Base-by-base conservation (phyloP, 2,113 vertebrate species). In the Coturnix japonica region DNA sequence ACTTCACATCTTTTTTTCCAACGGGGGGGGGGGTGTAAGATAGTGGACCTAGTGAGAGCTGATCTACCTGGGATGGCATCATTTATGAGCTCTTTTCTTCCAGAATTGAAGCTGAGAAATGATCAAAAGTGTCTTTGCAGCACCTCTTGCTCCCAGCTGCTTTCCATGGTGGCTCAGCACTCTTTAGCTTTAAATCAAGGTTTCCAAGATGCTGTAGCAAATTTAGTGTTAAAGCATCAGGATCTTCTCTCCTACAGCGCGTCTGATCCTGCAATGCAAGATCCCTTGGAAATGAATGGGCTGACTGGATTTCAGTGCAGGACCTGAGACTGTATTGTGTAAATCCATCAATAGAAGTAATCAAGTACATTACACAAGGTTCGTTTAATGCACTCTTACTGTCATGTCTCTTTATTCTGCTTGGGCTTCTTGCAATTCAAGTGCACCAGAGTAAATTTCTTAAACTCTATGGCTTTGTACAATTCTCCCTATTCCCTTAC, bases 381-480 rank as follows among this genome's bases (percentile, higher is more conserved):
- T 95, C 89, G 60, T 81, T 94, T 91, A 94, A 94, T 82, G 20
- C 33, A 33, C 13, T 81, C 30, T 80, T 92, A 84, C 84, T 94
- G 81, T 87, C 72, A 87, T 91, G 60, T 54, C 70, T 89, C 67
- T 33, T 72, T 91, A 59, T 87, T 56, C 77, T 92, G 44, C 74
- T 71, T 47, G 65, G 51, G 89, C 37, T 54, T 64, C 76, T 84
- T 87, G 77, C 44, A 95, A 79, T 66, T 54, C 21, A 13, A 80
- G 39, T 2, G 2, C 33, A 47, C 43, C 74, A 47, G 61, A 65
- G 23, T 30, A 86, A 89, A 85, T 85, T 26, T 51, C 85, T 74
- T 43, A 66, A 73, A 44, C 56, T 22, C 17, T 12, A 13, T 31
- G 44, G 72, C 10, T 89, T 28, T 91, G 46, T 43, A 85, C 78